phyloP scores from a whole-genome alignment of 2,888 invertebrate genomes.

The Tromatobia lineatoria region DNA sequence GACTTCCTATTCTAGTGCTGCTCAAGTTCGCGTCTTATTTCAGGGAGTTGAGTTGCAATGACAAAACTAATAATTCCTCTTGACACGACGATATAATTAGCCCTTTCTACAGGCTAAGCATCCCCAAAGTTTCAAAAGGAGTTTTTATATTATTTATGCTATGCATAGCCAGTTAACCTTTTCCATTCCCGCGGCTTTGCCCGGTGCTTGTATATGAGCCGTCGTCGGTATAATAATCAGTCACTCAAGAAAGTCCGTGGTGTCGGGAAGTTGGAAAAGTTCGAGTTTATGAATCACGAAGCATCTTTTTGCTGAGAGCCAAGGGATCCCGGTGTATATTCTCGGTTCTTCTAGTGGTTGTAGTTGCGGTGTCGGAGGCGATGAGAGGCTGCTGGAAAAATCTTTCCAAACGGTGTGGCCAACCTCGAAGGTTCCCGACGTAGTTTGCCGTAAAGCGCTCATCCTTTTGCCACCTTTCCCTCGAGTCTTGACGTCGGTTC shows the following conservation, averaged over 20 bases:
- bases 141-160: conserved; percentile 13
- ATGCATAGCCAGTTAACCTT: not conserved
- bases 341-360: conserved; percentile 37
- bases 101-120: not conserved
- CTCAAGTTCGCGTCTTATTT: not conserved
- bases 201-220: conserved; percentile 11
- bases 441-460: conserved; percentile 6
- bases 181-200: conserved; percentile 6
- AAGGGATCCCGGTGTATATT: conserved; percentile 15
- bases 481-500: not conserved
- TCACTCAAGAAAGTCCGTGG: conserved; percentile 41
- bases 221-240: conserved; percentile 51
- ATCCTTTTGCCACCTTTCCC: not conserved
- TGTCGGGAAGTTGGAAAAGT: conserved; percentile 51
- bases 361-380: conserved; percentile 39
- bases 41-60: conserved; percentile 2
- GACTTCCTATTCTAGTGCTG: not conserved
- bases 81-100: conserved; percentile 4
- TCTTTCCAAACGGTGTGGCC: conserved; percentile 32
- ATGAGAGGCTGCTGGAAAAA: conserved; percentile 35
- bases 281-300: conserved; percentile 56
- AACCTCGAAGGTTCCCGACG: conserved; percentile 14
- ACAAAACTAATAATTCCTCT: conserved; percentile 29
- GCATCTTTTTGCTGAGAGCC: conserved; percentile 24
- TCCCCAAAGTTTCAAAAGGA: conserved; percentile 37